Base-by-base conservation (phyloP, 37 sponge, comb jelly and placozoan species). In the Theonella swinhoei region DNA sequence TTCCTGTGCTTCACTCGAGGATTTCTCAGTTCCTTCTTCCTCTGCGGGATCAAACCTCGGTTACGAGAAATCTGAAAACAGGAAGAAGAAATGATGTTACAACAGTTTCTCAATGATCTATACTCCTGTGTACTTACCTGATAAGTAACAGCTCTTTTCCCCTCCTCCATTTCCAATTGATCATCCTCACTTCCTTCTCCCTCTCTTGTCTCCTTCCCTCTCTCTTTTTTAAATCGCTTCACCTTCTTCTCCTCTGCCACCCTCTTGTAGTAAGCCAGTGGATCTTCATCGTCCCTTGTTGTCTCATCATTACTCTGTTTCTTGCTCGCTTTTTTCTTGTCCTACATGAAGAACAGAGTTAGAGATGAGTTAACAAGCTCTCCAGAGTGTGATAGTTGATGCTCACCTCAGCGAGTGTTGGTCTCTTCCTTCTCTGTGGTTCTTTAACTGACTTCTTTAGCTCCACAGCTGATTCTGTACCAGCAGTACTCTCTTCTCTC, bases 21-120 rank as follows among this genome's bases (percentile, higher is more conserved):
- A 54, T 96, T 98, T 59, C 94, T 83, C 84, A 90, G 89, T 64
- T 97, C 93, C 83, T 90, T 97, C 85, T 95, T 94, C 33, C 95
- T 79, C 64, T 83, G 88, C 35, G 95, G 93, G 43, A 72, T 90
- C 37, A 97, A 74, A 2, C 98, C 98, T 80, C 94, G 88, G 67
- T 94, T 94, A 25, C 85, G 42, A 4, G 95, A 77, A 63, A 94
- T 94, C 93, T 93, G 36, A 30, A 69, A 19, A 32, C n/a, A n/a
- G n/a, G n/a, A n/a, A n/a, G n/a, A n/a, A n/a, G n/a, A n/a, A n/a
- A n/a, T n/a, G n/a, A n/a, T 9, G 24, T 17, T 17, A n/a, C 68
- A 67, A 26, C 24, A 26, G 24, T n/a, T 9, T 67, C 9, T n/a
- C 24, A 67, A 26, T n/a, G n/a, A n/a, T n/a, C n/a, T n/a, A n/a